A percentile compares a stretch with the other conserved stretches of the same genome.
Evolutionary conservation across 1,140 invertebrate species (phyloP).

Genomic region (Neodiprion pinetum): DNA sequence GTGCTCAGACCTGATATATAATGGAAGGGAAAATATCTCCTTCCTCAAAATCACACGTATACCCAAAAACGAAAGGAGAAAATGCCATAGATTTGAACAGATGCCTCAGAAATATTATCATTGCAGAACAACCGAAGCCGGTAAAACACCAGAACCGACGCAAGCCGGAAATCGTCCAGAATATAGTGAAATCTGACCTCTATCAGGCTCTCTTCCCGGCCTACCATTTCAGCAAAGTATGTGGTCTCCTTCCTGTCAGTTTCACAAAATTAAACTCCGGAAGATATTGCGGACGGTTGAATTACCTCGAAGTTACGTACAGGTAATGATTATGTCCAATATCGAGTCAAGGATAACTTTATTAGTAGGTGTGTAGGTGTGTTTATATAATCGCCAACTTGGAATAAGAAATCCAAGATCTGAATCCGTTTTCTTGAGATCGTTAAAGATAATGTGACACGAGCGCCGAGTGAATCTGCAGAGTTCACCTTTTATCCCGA

Average conservation of each 20-base stretch:
- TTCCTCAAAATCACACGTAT: too few species aligned
- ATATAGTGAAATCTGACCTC: slow-evolving; percentile 38
- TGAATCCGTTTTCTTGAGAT: too few species aligned
- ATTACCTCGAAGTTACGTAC: slow-evolving; percentile 38
- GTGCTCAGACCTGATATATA: too few species aligned
- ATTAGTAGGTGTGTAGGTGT: too few species aligned
- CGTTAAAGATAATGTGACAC: too few species aligned
- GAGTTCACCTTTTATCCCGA: too few species aligned
- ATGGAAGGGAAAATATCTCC: too few species aligned
- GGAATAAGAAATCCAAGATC: too few species aligned
- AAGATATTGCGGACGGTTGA: slow-evolving; percentile 35
- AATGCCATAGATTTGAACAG: too few species aligned
- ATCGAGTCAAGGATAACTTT: background rate
- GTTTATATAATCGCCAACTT: too few species aligned
- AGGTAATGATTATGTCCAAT: slow-evolving; percentile 35
- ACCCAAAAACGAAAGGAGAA: too few species aligned
- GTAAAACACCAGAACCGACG: background rate
- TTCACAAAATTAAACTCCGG: slow-evolving; percentile 32
- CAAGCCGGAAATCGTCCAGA: background rate
- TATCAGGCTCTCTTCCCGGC: slow-evolving; percentile 45
- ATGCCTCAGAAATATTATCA: background rate
- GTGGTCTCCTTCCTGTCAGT: slow-evolving; percentile 46
- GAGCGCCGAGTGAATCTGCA: too few species aligned
- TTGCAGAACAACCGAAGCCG: background rate
- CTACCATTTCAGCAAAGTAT: slow-evolving; percentile 47